phyloP scores from a whole-genome alignment of 2,888 invertebrate species.

The Lasius platythorax region DNA sequence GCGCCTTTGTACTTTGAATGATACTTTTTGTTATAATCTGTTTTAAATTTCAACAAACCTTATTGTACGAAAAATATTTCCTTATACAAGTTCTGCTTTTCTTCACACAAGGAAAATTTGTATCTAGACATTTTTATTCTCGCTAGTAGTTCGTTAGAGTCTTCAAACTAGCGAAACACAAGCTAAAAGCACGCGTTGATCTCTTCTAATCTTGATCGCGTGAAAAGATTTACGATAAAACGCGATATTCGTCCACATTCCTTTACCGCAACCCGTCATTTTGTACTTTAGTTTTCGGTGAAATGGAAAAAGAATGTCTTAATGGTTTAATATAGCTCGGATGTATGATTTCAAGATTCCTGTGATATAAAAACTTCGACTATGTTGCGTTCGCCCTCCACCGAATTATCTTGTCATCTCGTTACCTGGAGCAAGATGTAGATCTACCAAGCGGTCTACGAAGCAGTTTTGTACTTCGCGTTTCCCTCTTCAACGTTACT shows the following conservation, averaged over 20 bases:
- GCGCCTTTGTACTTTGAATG: not conserved
- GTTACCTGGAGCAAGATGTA: slow-evolving; percentile 59
- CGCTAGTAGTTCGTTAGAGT: not conserved
- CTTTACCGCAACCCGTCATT: slow-evolving; percentile 19
- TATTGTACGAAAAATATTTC: too few species aligned
- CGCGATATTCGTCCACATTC: not conserved
- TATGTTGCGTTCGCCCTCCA: slow-evolving; percentile 58
- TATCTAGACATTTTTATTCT: not conserved
- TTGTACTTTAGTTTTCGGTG: not conserved
- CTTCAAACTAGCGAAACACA: not conserved
- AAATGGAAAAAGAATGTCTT: slow-evolving; percentile 1
- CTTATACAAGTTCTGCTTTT: not conserved
- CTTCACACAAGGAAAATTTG: not conserved
- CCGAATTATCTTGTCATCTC: slow-evolving; percentile 68
- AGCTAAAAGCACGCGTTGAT: not conserved
- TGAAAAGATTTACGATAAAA: not conserved
- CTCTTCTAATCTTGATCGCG: slow-evolving; percentile 6
- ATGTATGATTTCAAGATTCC: slow-evolving; percentile 46
- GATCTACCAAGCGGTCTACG: slow-evolving; percentile 67
- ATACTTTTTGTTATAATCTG: not conserved
- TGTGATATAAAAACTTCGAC: slow-evolving; percentile 54
- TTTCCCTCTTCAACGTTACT: slow-evolving; percentile 34
- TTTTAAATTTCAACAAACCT: not conserved
- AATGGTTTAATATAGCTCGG: slow-evolving; percentile 30
- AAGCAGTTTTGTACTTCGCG: slow-evolving; percentile 65